Percentiles rank a stretch among this genome's conserved stretches.
phyloP scores from a whole-genome alignment of 30 jellyfish, hydroid and myxozoan genomes.

The Aurelia aurita complex sp. Pacific region DNA sequence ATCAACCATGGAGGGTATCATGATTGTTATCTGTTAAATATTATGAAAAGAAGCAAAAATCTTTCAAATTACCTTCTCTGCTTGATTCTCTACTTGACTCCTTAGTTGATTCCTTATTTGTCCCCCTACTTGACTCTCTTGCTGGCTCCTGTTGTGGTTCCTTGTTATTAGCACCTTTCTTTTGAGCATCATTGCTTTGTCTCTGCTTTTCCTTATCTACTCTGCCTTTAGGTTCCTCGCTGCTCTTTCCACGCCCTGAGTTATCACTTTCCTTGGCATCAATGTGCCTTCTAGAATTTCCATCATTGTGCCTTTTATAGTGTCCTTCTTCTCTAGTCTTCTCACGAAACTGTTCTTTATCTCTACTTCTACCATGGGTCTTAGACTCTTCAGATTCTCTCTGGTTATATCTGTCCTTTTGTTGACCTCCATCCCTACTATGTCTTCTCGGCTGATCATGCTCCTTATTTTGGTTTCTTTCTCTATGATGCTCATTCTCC shows the following conservation, averaged over 20 bases:
- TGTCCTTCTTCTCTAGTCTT: slow-evolving; percentile 25
- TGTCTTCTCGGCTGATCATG: slow-evolving; percentile 41
- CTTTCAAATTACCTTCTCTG: slow-evolving; percentile 21
- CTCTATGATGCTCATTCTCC: slow-evolving; percentile 37
- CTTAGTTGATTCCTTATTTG: slow-evolving; percentile 17
- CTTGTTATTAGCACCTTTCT: neutral
- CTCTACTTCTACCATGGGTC: slow-evolving; percentile 22
- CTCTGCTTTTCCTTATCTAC: slow-evolving; percentile 17
- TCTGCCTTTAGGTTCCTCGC: slow-evolving; percentile 1
- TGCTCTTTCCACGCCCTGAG: neutral
- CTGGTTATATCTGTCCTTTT: slow-evolving; percentile 22
- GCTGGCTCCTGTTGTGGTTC: neutral
- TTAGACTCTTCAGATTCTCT: slow-evolving; percentile 3
- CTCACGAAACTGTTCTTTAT: slow-evolving; percentile 8
- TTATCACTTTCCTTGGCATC: slow-evolving; percentile 6
- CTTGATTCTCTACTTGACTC: slow-evolving; percentile 17
- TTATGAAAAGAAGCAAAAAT: neutral
- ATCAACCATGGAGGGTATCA: too few species aligned
- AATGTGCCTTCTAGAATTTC: neutral
- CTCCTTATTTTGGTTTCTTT: slow-evolving; percentile 18
- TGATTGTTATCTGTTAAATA: too few species aligned
- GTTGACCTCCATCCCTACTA: slow-evolving; percentile 53
- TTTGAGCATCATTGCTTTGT: slow-evolving; percentile 9
- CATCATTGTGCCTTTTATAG: slow-evolving; percentile 11
- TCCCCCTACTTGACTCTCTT: neutral